These are phyloP conservation scores for Aphis craccivora DNA, from an alignment of 1,140 invertebrate genomes.

Conservation along the genomic window DNA sequence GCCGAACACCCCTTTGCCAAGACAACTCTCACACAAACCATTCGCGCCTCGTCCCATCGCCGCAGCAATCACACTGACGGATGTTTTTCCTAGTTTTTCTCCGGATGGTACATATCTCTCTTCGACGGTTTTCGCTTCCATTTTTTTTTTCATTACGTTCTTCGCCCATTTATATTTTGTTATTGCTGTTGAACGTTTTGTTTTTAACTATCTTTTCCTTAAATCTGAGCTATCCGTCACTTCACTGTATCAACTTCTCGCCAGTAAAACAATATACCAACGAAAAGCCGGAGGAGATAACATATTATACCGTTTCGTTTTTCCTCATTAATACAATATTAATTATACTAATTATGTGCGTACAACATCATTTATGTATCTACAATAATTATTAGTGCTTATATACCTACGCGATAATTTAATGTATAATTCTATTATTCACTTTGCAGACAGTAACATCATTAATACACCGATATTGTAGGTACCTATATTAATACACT, in stretches of 20 bases:
- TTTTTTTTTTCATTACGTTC: neutral
- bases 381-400: too few species aligned
- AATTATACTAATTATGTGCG: too few species aligned
- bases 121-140: neutral
- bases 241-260: neutral
- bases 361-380: too few species aligned
- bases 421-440: neutral
- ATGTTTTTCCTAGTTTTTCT: slow-evolving; percentile 19
- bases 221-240: neutral
- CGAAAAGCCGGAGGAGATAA: too few species aligned
- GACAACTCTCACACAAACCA: neutral
- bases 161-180: neutral
- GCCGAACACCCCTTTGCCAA: neutral
- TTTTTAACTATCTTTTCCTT: neutral
- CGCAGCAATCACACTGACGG: neutral
- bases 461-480: neutral
- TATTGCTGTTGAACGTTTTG: neutral
- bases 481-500: neutral
- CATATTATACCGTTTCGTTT: too few species aligned
- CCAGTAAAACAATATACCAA: neutral
- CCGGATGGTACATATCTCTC: neutral
- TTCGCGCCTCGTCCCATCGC: neutral
- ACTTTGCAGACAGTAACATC: neutral
- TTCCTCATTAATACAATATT: too few species aligned
- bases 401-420: neutral